Evolutionary conservation across 2,888 invertebrate genomes (phyloP).

Genomic region (Entomobrya proxima): DNA sequence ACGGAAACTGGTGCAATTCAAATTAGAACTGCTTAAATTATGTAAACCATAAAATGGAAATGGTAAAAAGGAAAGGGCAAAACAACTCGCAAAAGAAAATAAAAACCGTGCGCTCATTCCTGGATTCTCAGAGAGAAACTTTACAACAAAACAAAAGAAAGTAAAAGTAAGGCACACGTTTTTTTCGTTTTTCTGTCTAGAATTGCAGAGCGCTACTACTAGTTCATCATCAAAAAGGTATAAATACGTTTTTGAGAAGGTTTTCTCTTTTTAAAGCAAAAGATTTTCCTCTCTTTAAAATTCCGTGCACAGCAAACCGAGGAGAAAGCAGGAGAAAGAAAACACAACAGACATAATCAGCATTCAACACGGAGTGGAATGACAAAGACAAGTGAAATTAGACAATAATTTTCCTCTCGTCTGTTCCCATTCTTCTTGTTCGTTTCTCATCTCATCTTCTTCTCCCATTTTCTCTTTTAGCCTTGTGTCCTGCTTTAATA

Average conservation of each 20-base stretch:
- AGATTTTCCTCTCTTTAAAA: too few species aligned
- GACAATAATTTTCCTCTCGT: slow-evolving; percentile 44
- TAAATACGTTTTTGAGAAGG: too few species aligned
- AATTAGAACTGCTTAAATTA: slow-evolving; percentile 25
- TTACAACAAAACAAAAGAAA: too few species aligned
- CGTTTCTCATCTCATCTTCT: too few species aligned
- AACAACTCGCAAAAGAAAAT: neutral
- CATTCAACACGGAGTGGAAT: neutral
- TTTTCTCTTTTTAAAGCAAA: too few species aligned
- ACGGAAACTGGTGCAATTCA: neutral
- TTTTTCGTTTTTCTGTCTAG: too few species aligned
- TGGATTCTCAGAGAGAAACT: neutral
- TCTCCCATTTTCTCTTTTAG: neutral
- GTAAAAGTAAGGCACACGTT: too few species aligned
- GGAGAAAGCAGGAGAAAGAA: too few species aligned
- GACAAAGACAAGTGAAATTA: slow-evolving; percentile 42
- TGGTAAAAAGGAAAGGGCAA: neutral
- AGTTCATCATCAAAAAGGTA: too few species aligned
- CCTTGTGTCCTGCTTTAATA: slow-evolving; percentile 5
- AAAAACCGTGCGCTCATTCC: neutral
- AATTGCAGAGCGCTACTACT: neutral
- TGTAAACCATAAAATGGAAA: neutral
- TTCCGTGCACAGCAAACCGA: neutral
- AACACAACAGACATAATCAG: too few species aligned
- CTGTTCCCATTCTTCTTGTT: slow-evolving; percentile 15